These are phyloP conservation scores for Xyliphius kryptos DNA, from an alignment of 2,113 vertebrate species.

Conservation along the genomic window DNA sequence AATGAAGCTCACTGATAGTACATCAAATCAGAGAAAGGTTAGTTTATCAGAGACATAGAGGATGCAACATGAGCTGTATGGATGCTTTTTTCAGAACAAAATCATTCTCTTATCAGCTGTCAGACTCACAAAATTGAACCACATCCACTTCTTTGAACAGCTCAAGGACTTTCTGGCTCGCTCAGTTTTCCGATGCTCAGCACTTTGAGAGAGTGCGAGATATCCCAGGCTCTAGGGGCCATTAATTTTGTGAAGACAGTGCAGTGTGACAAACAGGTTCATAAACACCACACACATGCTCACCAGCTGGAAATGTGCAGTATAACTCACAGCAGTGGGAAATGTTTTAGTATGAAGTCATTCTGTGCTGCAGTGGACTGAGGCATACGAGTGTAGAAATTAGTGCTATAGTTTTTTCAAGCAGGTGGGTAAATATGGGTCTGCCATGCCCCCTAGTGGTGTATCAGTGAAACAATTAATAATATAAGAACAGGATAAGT, in stretches of 20 bases:
- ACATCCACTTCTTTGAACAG: conserved; percentile 30
- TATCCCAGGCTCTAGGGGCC: too few species aligned
- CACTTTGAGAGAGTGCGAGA: too few species aligned
- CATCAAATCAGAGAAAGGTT: too few species aligned
- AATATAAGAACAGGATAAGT: too few species aligned
- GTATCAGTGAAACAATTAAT: background rate
- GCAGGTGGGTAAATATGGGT: conserved; percentile 9
- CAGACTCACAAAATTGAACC: conserved; percentile 23
- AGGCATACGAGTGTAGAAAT: background rate
- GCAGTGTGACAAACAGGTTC: too few species aligned
- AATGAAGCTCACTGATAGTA: too few species aligned
- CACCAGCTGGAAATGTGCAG: background rate
- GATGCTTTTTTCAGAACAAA: conserved; percentile 30
- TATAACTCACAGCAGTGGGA: background rate
- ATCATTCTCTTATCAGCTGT: conserved; percentile 35
- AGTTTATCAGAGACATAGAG: too few species aligned
- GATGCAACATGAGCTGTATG: conserved; percentile 19
- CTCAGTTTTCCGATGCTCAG: conserved; percentile 16
- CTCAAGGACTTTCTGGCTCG: conserved; percentile 39
- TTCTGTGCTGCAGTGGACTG: conserved; percentile 10
- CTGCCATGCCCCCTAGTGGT: conserved; percentile 33
- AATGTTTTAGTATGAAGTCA: background rate
- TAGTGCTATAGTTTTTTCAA: background rate
- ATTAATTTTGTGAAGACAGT: too few species aligned
- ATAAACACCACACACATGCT: background rate